These are phyloP conservation scores for Nezara viridula DNA, from an alignment of 2,888 invertebrate species.

Conservation along the genomic window DNA sequence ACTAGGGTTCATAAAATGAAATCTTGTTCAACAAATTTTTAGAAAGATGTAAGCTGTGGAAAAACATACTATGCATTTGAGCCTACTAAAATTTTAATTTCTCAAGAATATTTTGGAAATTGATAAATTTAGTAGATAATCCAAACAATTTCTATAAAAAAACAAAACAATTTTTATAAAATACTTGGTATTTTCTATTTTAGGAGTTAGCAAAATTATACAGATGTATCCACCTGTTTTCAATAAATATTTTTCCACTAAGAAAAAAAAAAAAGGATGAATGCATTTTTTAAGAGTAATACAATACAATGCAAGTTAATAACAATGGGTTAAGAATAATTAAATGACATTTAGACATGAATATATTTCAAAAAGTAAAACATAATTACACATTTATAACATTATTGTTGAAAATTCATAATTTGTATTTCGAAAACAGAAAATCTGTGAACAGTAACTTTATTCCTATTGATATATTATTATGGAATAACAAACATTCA, in stretches of 20 bases:
- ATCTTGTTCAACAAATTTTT: too few species aligned
- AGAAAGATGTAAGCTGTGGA: too few species aligned
- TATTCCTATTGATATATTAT: slow-evolving; percentile 46
- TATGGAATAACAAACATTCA: slow-evolving; percentile 41
- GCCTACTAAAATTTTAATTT: background rate
- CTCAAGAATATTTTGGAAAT: background rate
- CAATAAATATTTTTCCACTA: background rate
- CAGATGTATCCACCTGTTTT: too few species aligned
- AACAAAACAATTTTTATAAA: background rate
- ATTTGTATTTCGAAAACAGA: slow-evolving; percentile 46
- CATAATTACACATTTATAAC: slow-evolving; percentile 47
- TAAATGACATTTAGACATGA: slow-evolving; percentile 50
- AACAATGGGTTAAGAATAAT: background rate
- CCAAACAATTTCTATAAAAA: background rate
- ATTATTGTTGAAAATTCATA: slow-evolving; percentile 42
- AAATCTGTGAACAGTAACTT: slow-evolving; percentile 41
- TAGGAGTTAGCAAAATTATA: background rate
- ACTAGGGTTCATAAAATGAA: too few species aligned
- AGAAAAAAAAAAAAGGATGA: background rate
- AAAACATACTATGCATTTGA: too few species aligned
- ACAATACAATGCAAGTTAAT: background rate
- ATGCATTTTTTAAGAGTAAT: background rate
- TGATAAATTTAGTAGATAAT: background rate
- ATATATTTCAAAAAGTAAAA: slow-evolving; percentile 51
- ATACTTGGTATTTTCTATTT: background rate